Conservation (phyloP, 2,888 invertebrate species). For the Chirona hameri region DNA sequence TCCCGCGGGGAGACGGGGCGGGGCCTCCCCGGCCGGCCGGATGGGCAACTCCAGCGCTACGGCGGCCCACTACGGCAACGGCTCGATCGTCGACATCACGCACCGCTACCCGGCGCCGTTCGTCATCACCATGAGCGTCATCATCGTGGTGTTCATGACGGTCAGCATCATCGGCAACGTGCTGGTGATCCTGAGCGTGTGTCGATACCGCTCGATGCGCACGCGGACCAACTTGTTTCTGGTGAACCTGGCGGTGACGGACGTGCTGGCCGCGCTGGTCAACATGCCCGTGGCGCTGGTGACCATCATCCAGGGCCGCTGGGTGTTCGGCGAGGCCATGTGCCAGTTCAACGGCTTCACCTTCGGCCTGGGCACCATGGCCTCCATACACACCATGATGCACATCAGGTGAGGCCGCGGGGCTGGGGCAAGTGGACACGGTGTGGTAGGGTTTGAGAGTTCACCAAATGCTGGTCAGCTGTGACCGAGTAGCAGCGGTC, state of each 20-base stretch:
- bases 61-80: background rate
- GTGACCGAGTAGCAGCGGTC: no score
- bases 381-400: slow-evolving; percentile 45
- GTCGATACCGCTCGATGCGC: slow-evolving; percentile 49
- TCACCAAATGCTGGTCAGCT: no score
- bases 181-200: slow-evolving; percentile 49
- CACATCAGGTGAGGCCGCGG: slow-evolving; percentile 45
- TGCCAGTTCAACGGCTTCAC: slow-evolving; percentile 45
- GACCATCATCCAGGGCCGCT: slow-evolving; percentile 47
- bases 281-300: slow-evolving; percentile 49
- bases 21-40: no score
- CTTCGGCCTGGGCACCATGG: no score
- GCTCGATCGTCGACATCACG: background rate
- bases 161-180: slow-evolving; percentile 48
- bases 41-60: background rate
- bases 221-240: slow-evolving; percentile 51
- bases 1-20: no score
- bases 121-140: slow-evolving; percentile 44
- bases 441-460: no score
- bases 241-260: slow-evolving; percentile 49
- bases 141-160: slow-evolving; percentile 45
- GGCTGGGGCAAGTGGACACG: no score
- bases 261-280: slow-evolving; percentile 48
- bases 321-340: slow-evolving; percentile 46
- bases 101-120: slow-evolving; percentile 41